phyloP scores from a whole-genome alignment of 1,140 invertebrate genomes.

The Limonius californicus region DNA sequence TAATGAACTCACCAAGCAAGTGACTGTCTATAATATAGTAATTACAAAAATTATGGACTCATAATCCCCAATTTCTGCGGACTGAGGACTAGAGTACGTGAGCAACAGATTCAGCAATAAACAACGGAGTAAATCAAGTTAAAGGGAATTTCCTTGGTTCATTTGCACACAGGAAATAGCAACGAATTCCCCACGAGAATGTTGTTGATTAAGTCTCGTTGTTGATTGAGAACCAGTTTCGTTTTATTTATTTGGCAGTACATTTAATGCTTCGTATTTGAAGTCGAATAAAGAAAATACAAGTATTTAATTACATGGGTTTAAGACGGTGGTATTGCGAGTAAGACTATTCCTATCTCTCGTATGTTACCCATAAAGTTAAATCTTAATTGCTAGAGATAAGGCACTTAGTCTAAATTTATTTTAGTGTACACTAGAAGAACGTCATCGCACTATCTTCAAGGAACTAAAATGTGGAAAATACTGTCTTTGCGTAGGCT shows the following conservation, averaged over 20 bases:
- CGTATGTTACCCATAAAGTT: conserved; percentile 7
- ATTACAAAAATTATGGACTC: too few relatives aligned
- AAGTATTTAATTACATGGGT: conserved; percentile 6
- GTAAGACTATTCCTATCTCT: neutral
- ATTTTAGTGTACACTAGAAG: neutral
- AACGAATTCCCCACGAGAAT: too few relatives aligned
- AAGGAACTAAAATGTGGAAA: neutral
- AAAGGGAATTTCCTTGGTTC: too few relatives aligned
- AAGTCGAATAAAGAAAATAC: neutral
- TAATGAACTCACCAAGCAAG: too few relatives aligned
- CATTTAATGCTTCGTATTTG: neutral
- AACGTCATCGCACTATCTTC: neutral
- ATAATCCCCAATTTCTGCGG: too few relatives aligned
- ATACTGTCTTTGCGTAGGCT: neutral
- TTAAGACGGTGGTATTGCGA: neutral
- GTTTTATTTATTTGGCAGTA: conserved; percentile 1
- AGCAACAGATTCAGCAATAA: too few relatives aligned
- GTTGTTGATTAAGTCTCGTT: neutral
- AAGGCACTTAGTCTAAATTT: conserved; percentile 5
- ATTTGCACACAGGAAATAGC: too few relatives aligned
- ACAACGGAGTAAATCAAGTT: too few relatives aligned
- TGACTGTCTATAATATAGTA: too few relatives aligned
- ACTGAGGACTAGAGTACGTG: too few relatives aligned
- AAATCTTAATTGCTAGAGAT: conserved; percentile 5
- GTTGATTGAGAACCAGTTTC: conserved; percentile 3